phyloP scores from a whole-genome alignment of 2,797 vertebrate genomes.

The Pipistrellus kuhlii region DNA sequence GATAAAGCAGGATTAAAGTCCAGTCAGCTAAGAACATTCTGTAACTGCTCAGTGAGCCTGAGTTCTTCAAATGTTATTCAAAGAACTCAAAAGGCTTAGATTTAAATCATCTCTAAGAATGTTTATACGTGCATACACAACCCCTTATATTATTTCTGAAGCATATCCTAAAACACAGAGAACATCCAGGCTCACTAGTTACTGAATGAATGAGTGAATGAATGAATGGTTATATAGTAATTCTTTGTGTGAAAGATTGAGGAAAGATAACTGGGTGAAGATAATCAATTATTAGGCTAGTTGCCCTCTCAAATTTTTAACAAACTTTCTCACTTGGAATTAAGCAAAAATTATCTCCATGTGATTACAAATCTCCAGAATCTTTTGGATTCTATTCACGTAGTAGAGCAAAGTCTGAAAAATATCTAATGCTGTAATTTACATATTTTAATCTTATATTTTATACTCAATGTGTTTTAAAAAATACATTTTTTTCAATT shows the following conservation, averaged over 20 bases:
- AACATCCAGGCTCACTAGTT: neutral
- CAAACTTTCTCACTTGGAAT: constrained; percentile 6
- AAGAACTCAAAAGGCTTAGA: neutral
- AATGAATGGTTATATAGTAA: neutral
- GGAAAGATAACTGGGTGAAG: neutral
- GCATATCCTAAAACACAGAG: neutral
- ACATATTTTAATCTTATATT: neutral
- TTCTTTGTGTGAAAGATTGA: neutral
- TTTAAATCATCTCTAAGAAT: neutral
- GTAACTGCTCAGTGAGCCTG: neutral
- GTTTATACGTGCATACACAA: neutral
- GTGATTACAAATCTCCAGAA: neutral
- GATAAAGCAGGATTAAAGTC: neutral
- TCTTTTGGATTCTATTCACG: neutral
- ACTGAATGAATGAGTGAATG: neutral
- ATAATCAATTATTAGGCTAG: neutral
- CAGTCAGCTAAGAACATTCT: neutral
- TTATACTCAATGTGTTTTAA: constrained; percentile 3
- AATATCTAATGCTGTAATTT: neutral
- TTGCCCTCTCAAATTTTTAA: neutral
- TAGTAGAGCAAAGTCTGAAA: neutral
- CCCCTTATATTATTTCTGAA: neutral
- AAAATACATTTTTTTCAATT: constrained; percentile 16
- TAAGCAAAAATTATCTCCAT: neutral
- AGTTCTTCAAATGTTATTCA: neutral